These are phyloP conservation scores for Phylloscopus whistleri DNA, from an alignment of 2,113 vertebrate species.

Conservation along the genomic window DNA sequence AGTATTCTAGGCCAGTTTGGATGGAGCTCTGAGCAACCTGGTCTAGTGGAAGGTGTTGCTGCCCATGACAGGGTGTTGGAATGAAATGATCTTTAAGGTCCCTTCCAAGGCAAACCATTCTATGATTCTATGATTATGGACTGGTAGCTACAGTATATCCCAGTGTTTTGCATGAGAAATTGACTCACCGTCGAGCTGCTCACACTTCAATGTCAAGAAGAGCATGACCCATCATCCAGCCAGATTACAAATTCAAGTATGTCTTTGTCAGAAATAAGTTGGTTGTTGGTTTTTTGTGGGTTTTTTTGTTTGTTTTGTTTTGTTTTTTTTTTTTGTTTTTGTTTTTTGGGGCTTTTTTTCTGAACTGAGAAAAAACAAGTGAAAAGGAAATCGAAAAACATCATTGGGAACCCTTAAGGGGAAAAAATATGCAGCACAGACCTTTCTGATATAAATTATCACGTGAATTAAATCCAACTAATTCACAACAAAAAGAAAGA, in stretches of 20 bases:
- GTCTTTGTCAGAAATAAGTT: neutral
- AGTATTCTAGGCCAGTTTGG: too few relatives aligned
- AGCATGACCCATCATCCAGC: neutral
- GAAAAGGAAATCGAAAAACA: neutral
- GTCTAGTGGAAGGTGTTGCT: neutral
- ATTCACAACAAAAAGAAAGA: neutral
- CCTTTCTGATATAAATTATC: neutral
- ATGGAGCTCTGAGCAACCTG: too few relatives aligned
- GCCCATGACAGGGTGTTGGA: neutral
- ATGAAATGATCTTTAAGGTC: accelerated
- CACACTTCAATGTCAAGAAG: neutral
- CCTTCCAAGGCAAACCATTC: neutral
- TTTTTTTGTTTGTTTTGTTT: neutral
- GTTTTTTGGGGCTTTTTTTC: neutral
- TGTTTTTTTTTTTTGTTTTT: too few relatives aligned
- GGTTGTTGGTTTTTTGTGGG: neutral
- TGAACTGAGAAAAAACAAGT: neutral
- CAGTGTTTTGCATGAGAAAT: neutral
- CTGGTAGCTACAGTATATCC: neutral
- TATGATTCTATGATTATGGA: neutral
- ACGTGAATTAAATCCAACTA: neutral
- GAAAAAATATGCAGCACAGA: neutral
- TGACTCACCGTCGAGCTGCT: neutral
- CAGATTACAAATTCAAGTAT: neutral
- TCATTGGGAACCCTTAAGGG: neutral